Percentiles rank a stretch among this genome's conserved stretches.
Evolutionary conservation across 1,140 invertebrate species (phyloP).

Genomic region (Drosophila ohnishii): DNA sequence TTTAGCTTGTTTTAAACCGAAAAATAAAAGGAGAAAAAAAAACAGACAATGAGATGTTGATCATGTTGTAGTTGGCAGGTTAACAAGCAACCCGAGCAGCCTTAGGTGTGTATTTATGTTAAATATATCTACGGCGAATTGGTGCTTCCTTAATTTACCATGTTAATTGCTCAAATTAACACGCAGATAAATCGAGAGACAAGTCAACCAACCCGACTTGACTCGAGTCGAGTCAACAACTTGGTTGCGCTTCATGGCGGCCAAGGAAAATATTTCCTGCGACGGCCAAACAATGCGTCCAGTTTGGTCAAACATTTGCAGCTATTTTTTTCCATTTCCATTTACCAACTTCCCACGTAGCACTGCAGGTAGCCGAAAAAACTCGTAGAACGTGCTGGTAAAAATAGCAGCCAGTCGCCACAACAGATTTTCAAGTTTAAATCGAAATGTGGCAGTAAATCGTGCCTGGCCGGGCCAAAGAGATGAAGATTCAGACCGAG

Average conservation of each 20-base stretch:
- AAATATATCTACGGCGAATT: slow-evolving; percentile 43
- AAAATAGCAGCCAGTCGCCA: slow-evolving; percentile 27
- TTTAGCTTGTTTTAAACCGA: slow-evolving; percentile 21
- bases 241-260: slow-evolving; percentile 52
- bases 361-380: slow-evolving; percentile 54
- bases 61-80: slow-evolving; percentile 57
- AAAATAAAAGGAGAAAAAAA: slow-evolving; percentile 19
- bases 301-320: slow-evolving; percentile 43
- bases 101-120: slow-evolving; percentile 52
- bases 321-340: slow-evolving; percentile 26
- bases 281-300: slow-evolving; percentile 41
- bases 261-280: slow-evolving; percentile 43
- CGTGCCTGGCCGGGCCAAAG: slow-evolving; percentile 36
- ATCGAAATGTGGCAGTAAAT: slow-evolving; percentile 60
- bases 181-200: slow-evolving; percentile 62
- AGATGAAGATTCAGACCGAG: slow-evolving; percentile 24
- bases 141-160: slow-evolving; percentile 70
- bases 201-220: slow-evolving; percentile 41
- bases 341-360: slow-evolving; percentile 61
- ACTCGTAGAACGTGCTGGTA: slow-evolving; percentile 59
- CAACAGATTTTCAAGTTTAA: slow-evolving; percentile 72
- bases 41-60: slow-evolving; percentile 49
- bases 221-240: slow-evolving; percentile 25
- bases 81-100: slow-evolving; percentile 46
- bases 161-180: slow-evolving; percentile 70